A percentile compares a stretch with the other conserved stretches of the same genome.
Conservation (phyloP, 2,113 vertebrate species). For the Triplophysa siluroides region DNA sequence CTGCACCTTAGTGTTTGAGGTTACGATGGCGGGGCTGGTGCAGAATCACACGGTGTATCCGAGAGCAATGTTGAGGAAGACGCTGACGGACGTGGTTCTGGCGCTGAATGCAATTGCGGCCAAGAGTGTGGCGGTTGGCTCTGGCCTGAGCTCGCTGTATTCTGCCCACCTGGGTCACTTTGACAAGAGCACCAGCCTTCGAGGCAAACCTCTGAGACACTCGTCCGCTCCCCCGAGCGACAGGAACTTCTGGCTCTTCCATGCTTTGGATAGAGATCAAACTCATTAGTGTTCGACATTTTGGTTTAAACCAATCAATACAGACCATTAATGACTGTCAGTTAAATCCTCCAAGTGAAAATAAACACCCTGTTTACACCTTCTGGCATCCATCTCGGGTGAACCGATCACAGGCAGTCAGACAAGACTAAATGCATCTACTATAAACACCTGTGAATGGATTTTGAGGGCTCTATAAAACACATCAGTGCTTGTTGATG, state of each 20-base stretch:
- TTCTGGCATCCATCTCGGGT: too few species aligned
- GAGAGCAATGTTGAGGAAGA: constrained; percentile 66
- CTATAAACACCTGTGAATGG: too few species aligned
- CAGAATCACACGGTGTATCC: constrained; percentile 72
- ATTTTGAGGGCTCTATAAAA: too few species aligned
- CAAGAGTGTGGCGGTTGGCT: constrained; percentile 70
- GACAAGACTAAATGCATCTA: too few species aligned
- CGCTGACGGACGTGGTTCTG: constrained; percentile 82
- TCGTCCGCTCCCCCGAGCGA: constrained; percentile 57
- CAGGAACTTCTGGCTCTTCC: constrained; percentile 54
- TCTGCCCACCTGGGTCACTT: constrained; percentile 72
- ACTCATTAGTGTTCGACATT: neutral
- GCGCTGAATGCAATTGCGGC: constrained; percentile 82
- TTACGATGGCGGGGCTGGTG: constrained; percentile 89
- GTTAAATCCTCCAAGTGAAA: too few species aligned
- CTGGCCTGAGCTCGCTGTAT: constrained; percentile 78
- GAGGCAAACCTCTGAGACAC: constrained; percentile 55
- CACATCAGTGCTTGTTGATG: too few species aligned
- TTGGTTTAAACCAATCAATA: neutral
- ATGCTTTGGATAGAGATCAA: constrained; percentile 60
- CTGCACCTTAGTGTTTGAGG: constrained; percentile 78
- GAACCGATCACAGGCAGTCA: too few species aligned
- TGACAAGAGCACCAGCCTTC: constrained; percentile 73
- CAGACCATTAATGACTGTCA: neutral
- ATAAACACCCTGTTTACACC: too few species aligned